Evolutionary conservation across 2,888 invertebrate species (phyloP).

Genomic region (Cephus pulcher): DNA sequence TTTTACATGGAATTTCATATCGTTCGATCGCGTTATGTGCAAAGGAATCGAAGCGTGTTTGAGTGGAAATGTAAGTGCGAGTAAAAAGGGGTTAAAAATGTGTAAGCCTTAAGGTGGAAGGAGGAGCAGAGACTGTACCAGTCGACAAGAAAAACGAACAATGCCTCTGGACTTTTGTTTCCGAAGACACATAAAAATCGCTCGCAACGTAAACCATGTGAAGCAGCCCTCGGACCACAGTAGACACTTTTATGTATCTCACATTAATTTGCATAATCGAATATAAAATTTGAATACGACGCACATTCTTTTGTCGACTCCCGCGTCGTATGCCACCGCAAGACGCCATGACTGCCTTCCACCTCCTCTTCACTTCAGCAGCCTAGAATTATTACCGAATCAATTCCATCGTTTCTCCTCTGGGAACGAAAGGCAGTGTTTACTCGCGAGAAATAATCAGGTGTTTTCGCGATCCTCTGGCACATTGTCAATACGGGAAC

Average conservation of each 20-base stretch:
- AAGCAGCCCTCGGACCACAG: conserved; percentile 41
- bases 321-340: conserved; percentile 25
- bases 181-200: conserved; percentile 62
- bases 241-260: conserved; percentile 62
- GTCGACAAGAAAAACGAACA: conserved; percentile 36
- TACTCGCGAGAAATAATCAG: background rate
- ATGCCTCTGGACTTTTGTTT: conserved; percentile 59
- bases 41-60: conserved; percentile 6
- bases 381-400: conserved; percentile 17
- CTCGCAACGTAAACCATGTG: conserved; percentile 35
- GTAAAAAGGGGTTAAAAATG: too few species aligned
- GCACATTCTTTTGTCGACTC: conserved; percentile 34
- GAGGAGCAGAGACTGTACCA: too few species aligned
- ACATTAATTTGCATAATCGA: conserved; percentile 65
- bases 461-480: background rate
- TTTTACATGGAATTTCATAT: conserved; percentile 20
- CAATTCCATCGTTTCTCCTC: conserved; percentile 14
- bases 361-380: background rate
- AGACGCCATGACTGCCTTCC: conserved; percentile 7
- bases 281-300: conserved; percentile 63
- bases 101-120: too few species aligned
- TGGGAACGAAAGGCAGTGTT: background rate
- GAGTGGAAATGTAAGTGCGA: too few species aligned
- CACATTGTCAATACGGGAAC: background rate
- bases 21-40: conserved; percentile 22